These are phyloP conservation scores for Scopus umbretta DNA, from an alignment of 2,113 vertebrate genomes.

Conservation along the genomic window DNA sequence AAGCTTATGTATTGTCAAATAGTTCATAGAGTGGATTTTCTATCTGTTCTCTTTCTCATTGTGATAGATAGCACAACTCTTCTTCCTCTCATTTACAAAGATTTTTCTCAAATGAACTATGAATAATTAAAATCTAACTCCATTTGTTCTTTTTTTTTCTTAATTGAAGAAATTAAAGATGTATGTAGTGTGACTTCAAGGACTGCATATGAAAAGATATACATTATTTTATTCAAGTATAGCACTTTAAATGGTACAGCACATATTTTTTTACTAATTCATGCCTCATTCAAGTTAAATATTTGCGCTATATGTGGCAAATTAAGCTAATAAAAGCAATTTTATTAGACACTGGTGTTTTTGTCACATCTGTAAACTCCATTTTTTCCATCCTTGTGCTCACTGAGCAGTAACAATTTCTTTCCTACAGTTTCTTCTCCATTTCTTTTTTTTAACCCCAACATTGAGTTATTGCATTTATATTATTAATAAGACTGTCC, in stretches of 20 bases:
- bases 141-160: slow-evolving; percentile 76
- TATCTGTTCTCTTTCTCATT: slow-evolving; percentile 21
- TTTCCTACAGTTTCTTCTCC: background rate
- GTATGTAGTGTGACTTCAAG: slow-evolving; percentile 67
- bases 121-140: slow-evolving; percentile 78
- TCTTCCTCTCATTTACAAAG: slow-evolving; percentile 74
- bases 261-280: slow-evolving; percentile 54
- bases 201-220: slow-evolving; percentile 69
- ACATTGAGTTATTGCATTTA: slow-evolving; percentile 11
- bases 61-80: slow-evolving; percentile 62
- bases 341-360: slow-evolving; percentile 16
- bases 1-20: slow-evolving; percentile 19
- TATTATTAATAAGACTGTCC: slow-evolving; percentile 44
- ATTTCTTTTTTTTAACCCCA: background rate
- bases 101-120: slow-evolving; percentile 79
- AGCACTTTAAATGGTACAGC: slow-evolving; percentile 44
- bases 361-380: slow-evolving; percentile 26
- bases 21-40: slow-evolving; percentile 38
- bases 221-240: slow-evolving; percentile 67
- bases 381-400: background rate
- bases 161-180: slow-evolving; percentile 83
- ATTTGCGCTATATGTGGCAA: slow-evolving; percentile 39
- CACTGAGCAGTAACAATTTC: background rate
- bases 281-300: slow-evolving; percentile 55
- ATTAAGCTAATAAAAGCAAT: slow-evolving; percentile 59